These are phyloP conservation scores for Margarornis squamiger DNA, from an alignment of 2,797 vertebrate genomes.

Conservation along the genomic window DNA sequence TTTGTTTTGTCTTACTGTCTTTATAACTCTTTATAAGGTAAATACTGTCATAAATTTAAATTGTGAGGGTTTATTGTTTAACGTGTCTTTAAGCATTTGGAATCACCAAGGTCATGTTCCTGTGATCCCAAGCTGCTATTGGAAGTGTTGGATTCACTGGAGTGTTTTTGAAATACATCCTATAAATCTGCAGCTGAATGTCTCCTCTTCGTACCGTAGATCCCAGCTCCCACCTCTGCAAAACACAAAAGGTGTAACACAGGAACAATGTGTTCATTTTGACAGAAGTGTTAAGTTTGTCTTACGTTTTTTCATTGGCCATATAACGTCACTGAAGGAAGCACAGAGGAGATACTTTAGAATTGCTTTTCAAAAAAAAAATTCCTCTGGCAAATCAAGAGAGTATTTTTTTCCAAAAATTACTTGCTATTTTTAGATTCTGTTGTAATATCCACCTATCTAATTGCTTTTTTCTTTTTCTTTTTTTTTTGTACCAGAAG, in stretches of 20 bases:
- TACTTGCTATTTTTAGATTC: not conserved
- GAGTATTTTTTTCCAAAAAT: not conserved
- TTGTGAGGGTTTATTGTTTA: rapidly evolving
- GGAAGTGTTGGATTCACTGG: not conserved
- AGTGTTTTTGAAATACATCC: not conserved
- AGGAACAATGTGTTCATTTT: slow-evolving; percentile 12
- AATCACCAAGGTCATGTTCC: not conserved
- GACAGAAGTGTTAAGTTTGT: slow-evolving; percentile 46
- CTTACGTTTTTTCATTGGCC: slow-evolving; percentile 7
- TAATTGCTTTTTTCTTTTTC: not conserved
- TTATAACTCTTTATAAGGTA: not conserved
- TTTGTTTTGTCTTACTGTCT: not conserved
- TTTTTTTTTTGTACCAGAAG: not conserved
- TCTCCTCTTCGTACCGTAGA: not conserved
- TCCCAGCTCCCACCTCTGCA: not conserved
- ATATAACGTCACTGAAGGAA: not conserved
- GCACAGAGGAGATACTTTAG: slow-evolving; percentile 24
- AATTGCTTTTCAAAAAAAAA: slow-evolving; percentile 35
- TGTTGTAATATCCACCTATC: not conserved
- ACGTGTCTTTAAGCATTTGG: not conserved
- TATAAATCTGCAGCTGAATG: not conserved
- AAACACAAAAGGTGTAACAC: not conserved
- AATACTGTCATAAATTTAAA: not conserved
- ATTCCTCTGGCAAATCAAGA: not conserved
- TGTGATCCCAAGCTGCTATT: not conserved